Evolutionary conservation across 2,797 vertebrate genomes (phyloP).

Genomic region (Microctenopoma steveboyesi): DNA sequence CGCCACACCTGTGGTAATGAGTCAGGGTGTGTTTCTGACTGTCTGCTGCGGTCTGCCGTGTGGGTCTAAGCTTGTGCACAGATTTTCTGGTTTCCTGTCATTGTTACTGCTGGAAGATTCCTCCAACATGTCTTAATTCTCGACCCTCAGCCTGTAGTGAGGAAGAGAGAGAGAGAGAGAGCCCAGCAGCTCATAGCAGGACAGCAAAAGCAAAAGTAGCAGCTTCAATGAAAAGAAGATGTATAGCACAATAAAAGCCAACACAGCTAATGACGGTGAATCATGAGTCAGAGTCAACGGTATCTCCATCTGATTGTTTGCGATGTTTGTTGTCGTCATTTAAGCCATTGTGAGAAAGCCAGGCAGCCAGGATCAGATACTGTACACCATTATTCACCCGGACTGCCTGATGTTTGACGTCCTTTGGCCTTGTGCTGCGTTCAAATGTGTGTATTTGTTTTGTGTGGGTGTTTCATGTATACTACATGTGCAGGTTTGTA

Average conservation of each 20-base stretch:
- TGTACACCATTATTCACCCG: slow-evolving; percentile 32
- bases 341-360: slow-evolving; percentile 35
- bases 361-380: slow-evolving; percentile 38
- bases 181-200: background rate
- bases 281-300: slow-evolving; percentile 42
- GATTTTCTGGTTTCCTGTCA: slow-evolving; percentile 77
- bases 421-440: background rate
- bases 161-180: background rate
- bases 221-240: background rate
- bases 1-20: slow-evolving; percentile 42
- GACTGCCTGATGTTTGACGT: slow-evolving; percentile 11
- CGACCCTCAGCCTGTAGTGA: background rate
- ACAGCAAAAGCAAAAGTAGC: slow-evolving; percentile 5
- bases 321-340: slow-evolving; percentile 24
- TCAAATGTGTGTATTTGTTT: slow-evolving; percentile 24
- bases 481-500: background rate
- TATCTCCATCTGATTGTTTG: slow-evolving; percentile 18
- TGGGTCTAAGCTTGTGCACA: slow-evolving; percentile 49
- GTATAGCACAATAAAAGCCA: background rate
- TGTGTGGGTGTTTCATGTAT: slow-evolving; percentile 14
- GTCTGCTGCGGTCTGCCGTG: slow-evolving; percentile 40
- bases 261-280: slow-evolving; percentile 13
- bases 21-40: slow-evolving; percentile 37
- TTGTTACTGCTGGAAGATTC: slow-evolving; percentile 72
- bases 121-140: slow-evolving; percentile 37